Conservation (phyloP, 2,888 invertebrate genomes). For the Embidobia sp. region DNA sequence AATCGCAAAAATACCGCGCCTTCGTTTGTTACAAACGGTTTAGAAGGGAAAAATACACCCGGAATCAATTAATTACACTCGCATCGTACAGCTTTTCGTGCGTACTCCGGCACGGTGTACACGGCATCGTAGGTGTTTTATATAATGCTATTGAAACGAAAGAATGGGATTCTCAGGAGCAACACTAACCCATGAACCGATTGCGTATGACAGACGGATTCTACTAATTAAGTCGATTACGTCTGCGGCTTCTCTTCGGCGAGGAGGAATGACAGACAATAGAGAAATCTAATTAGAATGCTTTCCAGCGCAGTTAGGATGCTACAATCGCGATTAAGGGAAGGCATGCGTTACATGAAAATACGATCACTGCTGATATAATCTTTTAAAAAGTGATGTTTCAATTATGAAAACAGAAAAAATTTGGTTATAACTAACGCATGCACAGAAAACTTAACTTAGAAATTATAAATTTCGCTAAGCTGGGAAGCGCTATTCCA, state of each 20-base stretch:
- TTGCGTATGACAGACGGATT: slow-evolving; percentile 60
- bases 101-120: slow-evolving; percentile 13
- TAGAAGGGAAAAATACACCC: too few relatives aligned
- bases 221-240: slow-evolving; percentile 64
- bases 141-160: slow-evolving; percentile 35
- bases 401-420: slow-evolving; percentile 43
- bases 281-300: slow-evolving; percentile 65
- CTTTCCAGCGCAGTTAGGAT: slow-evolving; percentile 59
- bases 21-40: too few relatives aligned
- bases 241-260: slow-evolving; percentile 51
- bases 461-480: too few relatives aligned
- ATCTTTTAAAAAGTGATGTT: slow-evolving; percentile 44
- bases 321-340: slow-evolving; percentile 49
- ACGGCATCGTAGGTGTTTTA: slow-evolving; percentile 7
- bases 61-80: too few relatives aligned
- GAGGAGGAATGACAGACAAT: slow-evolving; percentile 64
- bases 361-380: slow-evolving; percentile 51
- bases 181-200: slow-evolving; percentile 58
- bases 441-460: too few relatives aligned
- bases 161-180: slow-evolving; percentile 41
- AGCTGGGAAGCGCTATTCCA: too few relatives aligned
- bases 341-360: slow-evolving; percentile 49
- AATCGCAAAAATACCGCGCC: too few relatives aligned
- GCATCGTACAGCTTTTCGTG: background rate
- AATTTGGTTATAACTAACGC: slow-evolving; percentile 2